Base-by-base conservation (phyloP, 2,113 vertebrate genomes). In the Ondatra zibethicus region DNA sequence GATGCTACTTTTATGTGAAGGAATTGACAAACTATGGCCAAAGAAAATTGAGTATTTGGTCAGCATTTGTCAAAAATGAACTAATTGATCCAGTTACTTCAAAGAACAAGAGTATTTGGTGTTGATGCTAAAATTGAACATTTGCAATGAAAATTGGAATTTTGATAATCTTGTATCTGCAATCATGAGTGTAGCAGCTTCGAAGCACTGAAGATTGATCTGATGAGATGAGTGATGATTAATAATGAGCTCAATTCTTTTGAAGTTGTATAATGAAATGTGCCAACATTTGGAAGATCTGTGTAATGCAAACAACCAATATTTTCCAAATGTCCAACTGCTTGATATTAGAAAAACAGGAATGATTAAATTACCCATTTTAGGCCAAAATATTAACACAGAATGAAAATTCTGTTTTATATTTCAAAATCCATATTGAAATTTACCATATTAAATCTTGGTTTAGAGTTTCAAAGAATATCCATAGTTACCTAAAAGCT, bases 391-490 rank as follows among this genome's bases (percentile, higher is more conserved):
- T 80, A 95, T 36, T 70, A 96, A 96, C 29, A 42, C 36, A 82
- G 6, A 58, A 92, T 73, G 47, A 87, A 97, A 96, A 86, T 39
- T 88, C 82, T 65, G 88, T 36, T 82, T 52, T 89, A 42, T 63
- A 9, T 63, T 97, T 97, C 39, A 75, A 75, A 90, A 36, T 94
- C 42, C 42, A 82, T 50, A 95, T 75, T 91, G 68, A 31, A 93
- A 66, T 19, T 65, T 86, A 93, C 14, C n/a, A 92, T 89, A 89
- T 31, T 65, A 55, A 89, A 55, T 94, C 89, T 94, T 61, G n/a
- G 12, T 80, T 93, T 92, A 81, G 21, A 11, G 33, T 95, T 95
- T 97, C 65, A 94, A 92, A 97, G 80, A 92, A 95, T 88, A 80
- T 75, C 27, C 21, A 78, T 42, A 95, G 16, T 86, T 81, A 91